Evolutionary conservation across 2,888 invertebrate species (phyloP), one percentile per base, ranked within the genome.

Genomic region (Xestoiulus laeticollis): DNA sequence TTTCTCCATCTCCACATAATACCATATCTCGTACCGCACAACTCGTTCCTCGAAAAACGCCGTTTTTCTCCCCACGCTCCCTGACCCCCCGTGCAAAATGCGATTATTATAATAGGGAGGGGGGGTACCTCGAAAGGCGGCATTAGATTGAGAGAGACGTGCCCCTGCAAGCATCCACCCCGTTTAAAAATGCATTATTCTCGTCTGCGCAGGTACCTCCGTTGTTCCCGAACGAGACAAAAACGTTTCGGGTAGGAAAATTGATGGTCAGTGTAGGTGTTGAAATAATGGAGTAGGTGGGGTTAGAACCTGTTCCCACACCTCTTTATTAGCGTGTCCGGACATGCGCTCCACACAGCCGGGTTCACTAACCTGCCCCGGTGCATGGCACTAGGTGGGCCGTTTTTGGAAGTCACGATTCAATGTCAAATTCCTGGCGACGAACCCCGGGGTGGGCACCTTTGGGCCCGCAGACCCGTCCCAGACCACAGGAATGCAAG

Each of bases 231-330:
- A 26, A 22, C 68, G 68, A 68, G 68, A 68, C 68, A 59, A 59
- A 59, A 59, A 59, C n/a, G n/a, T 19, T 59, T 59, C 19, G n/a
- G 59, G 59, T n/a, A 26, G 26, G 26, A 26, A 68, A 68, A 68
- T 68, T 68, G 68, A 68, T 68, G 68, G 68, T 12, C 68, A 26
- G 68, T 68, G 68, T 68, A 68, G 68, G 68, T 68, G 68, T 68
- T 68, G 68, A 68, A 68, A 68, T 68, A 68, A 68, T 68, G 68
- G 68, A 68, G 68, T 68, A 68, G 68, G 68, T 68, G 68, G 68
- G 68, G 68, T 68, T 68, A 68, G 68, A 68, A 68, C 68, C 68
- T 68, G 68, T 68, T 68, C 68, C 68, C 68, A 68, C 68, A 68
- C 68, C 68, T 68, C 68, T 68, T 68, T 68, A 68, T 68, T 68